Conservation (phyloP, 2,888 invertebrate genomes). For the Parelbella ahira region DNA sequence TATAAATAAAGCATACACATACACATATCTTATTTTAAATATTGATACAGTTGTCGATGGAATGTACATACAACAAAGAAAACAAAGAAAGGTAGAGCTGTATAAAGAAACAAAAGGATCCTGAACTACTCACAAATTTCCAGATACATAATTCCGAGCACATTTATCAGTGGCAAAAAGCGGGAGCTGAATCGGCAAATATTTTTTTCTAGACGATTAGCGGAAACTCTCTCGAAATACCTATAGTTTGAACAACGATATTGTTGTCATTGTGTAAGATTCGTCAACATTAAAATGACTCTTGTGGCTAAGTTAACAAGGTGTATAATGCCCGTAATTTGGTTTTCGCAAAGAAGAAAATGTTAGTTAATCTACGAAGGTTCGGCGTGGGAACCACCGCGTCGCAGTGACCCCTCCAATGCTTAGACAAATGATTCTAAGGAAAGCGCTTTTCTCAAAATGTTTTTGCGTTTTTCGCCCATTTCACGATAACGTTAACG, state of each 20-base stretch:
- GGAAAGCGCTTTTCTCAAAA: conserved; percentile 61
- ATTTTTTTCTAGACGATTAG: conserved; percentile 78
- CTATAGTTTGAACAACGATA: conserved; percentile 39
- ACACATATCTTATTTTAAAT: too few relatives aligned
- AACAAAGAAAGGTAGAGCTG: conserved; percentile 32
- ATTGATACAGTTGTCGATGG: too few relatives aligned
- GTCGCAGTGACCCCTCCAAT: conserved; percentile 70
- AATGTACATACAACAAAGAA: too few relatives aligned
- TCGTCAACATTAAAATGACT: too few relatives aligned
- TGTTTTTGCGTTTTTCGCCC: conserved; percentile 46
- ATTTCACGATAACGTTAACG: conserved; percentile 29
- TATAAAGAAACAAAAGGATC: conserved; percentile 60
- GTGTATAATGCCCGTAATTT: conserved; percentile 28
- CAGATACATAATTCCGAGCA: conserved; percentile 63
- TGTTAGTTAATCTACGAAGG: conserved; percentile 40
- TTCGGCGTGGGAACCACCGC: conserved; percentile 70
- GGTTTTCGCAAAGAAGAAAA: conserved; percentile 6
- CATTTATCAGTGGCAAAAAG: conserved; percentile 72
- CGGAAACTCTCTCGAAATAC: conserved; percentile 69
- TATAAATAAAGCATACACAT: too few relatives aligned
- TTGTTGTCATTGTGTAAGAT: too few relatives aligned
- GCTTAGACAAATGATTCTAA: conserved; percentile 72
- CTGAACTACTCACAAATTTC: conserved; percentile 49
- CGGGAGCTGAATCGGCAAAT: conserved; percentile 68
- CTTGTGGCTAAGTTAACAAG: conserved; percentile 31